A percentile compares a stretch with the other conserved stretches of the same genome.
phyloP scores from a whole-genome alignment of 2,888 invertebrate species.

The Ernsta delagoae region DNA sequence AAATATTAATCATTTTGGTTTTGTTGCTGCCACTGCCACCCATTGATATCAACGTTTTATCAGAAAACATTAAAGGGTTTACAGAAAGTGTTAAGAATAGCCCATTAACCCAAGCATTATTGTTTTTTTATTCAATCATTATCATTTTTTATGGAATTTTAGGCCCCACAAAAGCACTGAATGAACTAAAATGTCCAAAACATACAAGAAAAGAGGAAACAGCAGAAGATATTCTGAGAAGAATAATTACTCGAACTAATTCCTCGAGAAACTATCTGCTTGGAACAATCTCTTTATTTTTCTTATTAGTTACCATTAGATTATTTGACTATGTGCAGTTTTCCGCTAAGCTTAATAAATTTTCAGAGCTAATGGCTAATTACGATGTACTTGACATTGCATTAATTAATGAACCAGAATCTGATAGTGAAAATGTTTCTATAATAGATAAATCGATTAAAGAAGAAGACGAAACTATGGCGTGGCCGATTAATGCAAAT shows the following conservation, averaged over 20 bases:
- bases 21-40: slow-evolving; percentile 60
- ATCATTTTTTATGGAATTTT: slow-evolving; percentile 57
- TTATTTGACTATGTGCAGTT: slow-evolving; percentile 62
- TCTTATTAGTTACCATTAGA: slow-evolving; percentile 58
- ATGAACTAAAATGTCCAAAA: slow-evolving; percentile 45
- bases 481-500: slow-evolving; percentile 57
- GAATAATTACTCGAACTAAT: slow-evolving; percentile 57
- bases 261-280: slow-evolving; percentile 67
- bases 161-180: slow-evolving; percentile 56
- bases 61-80: slow-evolving; percentile 51
- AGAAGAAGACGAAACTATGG: slow-evolving; percentile 39
- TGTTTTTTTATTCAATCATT: slow-evolving; percentile 47
- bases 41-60: slow-evolving; percentile 53
- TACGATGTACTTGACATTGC: slow-evolving; percentile 62
- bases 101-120: slow-evolving; percentile 34
- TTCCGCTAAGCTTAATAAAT: slow-evolving; percentile 69
- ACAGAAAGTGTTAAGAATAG: slow-evolving; percentile 38
- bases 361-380: slow-evolving; percentile 64
- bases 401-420: slow-evolving; percentile 44
- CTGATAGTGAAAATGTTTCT: slow-evolving; percentile 37
- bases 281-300: slow-evolving; percentile 65
- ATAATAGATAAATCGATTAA: slow-evolving; percentile 44
- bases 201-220: slow-evolving; percentile 42
- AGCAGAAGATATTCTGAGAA: slow-evolving; percentile 52
- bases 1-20: slow-evolving; percentile 61